A percentile compares a stretch with the other conserved stretches of the same genome.
phyloP scores from a whole-genome alignment of 2,888 invertebrate genomes.

The Eilema caniola region DNA sequence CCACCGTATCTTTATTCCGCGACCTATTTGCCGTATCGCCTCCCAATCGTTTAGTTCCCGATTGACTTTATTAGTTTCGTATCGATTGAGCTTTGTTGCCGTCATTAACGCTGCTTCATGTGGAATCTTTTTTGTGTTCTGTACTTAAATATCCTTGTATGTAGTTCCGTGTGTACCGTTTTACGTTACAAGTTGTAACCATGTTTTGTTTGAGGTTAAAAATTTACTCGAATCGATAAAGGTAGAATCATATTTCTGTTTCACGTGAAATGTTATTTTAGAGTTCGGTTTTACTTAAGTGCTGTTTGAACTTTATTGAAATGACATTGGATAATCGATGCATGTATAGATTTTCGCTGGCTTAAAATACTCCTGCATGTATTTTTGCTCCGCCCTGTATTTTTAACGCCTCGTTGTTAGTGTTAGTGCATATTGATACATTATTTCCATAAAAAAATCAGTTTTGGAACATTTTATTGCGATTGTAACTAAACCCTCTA shows the following conservation, averaged over 20 bases:
- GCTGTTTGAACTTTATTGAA: not conserved
- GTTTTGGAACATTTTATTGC: too few relatives aligned
- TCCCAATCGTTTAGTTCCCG: slow-evolving; percentile 59
- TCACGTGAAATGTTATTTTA: slow-evolving; percentile 11
- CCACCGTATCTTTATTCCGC: slow-evolving; percentile 57
- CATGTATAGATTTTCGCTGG: not conserved
- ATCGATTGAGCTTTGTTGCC: slow-evolving; percentile 55
- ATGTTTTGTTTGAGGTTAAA: not conserved
- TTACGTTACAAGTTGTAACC: slow-evolving; percentile 15
- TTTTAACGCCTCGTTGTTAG: too few relatives aligned
- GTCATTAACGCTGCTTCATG: slow-evolving; percentile 53
- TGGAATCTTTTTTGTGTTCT: slow-evolving; percentile 53
- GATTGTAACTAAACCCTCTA: too few relatives aligned
- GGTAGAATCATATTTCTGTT: slow-evolving; percentile 3
- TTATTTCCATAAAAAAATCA: too few relatives aligned
- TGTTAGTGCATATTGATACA: too few relatives aligned
- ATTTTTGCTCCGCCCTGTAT: not conserved
- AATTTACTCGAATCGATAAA: not conserved
- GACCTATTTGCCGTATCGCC: slow-evolving; percentile 60
- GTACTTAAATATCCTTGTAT: slow-evolving; percentile 28
- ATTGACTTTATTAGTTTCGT: slow-evolving; percentile 60
- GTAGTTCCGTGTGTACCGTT: slow-evolving; percentile 42
- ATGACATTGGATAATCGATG: not conserved
- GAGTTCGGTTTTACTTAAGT: not conserved
- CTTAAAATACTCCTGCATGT: not conserved